Base-by-base conservation (phyloP, 2,113 vertebrate species). In the Rana temporaria region DNA sequence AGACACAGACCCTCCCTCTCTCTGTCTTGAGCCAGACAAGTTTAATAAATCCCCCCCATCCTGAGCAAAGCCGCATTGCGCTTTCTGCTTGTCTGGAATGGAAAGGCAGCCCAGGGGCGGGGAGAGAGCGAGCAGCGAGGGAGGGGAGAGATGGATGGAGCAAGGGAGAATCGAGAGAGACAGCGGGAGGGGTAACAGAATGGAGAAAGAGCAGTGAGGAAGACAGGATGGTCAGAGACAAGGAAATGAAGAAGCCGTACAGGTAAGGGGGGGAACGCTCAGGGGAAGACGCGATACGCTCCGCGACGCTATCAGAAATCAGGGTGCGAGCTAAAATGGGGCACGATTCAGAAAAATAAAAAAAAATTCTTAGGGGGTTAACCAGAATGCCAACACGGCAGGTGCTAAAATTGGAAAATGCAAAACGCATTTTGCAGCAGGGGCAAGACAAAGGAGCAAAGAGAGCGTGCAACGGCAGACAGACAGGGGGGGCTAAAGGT, bases 51-150 rank as follows among this genome's bases (percentile, higher is more conserved):
- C 81, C 84, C 85, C 84, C 81, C 84, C 80, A 82, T 86, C 84
- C 80, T 85, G 85, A 86, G 80, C 65, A 85, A 77, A 86, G 84
- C 85, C 84, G 85, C 85, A 86, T 86, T 86, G 85, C 85, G 85
- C 84, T 86, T 84, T 84, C 84, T 85, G 85, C 84, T 74, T 86
- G 82, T 82, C 78, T 86, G 82, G 80, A 80, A 86, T 79, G 78
- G 84, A 72, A 83, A 75, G 78, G 59, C 78, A 81, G 84, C 78
- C 85, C 84, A 86, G 85, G 68, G 84, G 82, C 83, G 78, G 56
- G 73, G 42, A 48, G 42, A 60, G 79, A 85, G 66, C 8, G 79
- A 55, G 24, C 24, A 16, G 70, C 67, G 73, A n/a, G 71, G 60
- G 73, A 77, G 52, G 76, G 84, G 79, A 79, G 68, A 59, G 84